Evolutionary conservation across 1,140 invertebrate genomes (phyloP), one percentile per base, ranked within the genome.

Genomic region (Archivesica marissinica): DNA sequence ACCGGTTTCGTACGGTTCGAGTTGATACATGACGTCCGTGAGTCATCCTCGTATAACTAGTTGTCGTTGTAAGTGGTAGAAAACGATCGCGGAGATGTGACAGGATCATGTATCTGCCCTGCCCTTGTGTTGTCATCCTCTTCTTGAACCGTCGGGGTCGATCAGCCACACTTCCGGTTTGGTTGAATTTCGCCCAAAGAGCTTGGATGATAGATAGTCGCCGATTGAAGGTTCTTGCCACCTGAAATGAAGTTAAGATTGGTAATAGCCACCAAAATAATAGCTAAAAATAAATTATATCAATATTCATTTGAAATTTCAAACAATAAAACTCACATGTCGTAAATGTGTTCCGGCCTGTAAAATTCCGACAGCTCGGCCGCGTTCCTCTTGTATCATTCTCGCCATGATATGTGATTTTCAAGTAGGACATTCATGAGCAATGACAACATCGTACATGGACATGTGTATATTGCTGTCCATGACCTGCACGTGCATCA

Each of bases 161-260:
- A 44, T 70, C 66, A 70, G 66, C 33, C n/a, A 70, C 66, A 70
- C 66, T 38, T 70, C 66, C 66, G 30, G 66, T 70, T 38, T 38
- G 33, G 20, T 70, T 25, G n/a, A 39, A 38, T 70, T 70, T 70
- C 20, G 30, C 35, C 30, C 66, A 41, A 44, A 70, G 39, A 23
- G 33, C n/a, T 44, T 23, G 11, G 20, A 70, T 70, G 4, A 38
- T 70, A n/a, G 23, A 33, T 41, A 15, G 23, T 17, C 39, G 30
- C 33, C 66, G 35, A 33, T 70, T n/a, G n/a, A n/a, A n/a, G n/a
- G n/a, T n/a, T n/a, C n/a, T n/a, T n/a, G n/a, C n/a, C n/a, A n/a
- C n/a, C n/a, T n/a, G n/a, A n/a, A n/a, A n/a, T n/a, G n/a, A n/a
- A n/a, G n/a, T n/a, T n/a, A n/a, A n/a, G n/a, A n/a, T n/a, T n/a